Evolutionary conservation across 2,113 vertebrate species (phyloP), one percentile per base, ranked within the genome.

Genomic region (Lasiurus borealis): DNA sequence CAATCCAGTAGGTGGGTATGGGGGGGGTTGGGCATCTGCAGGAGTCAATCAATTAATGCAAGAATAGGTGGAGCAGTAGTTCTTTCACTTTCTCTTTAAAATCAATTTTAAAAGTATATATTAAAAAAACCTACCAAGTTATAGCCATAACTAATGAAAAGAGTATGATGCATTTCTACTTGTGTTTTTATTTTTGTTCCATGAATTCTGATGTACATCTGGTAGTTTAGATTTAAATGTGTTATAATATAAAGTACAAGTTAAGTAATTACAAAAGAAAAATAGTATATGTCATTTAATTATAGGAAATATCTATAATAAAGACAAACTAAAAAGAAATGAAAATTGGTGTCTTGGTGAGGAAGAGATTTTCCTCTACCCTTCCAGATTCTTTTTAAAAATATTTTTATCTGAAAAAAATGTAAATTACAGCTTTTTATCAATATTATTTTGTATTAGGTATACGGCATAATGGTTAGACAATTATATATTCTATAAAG

Each of bases 161-260:
- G 69, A 86, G 48, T 91, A 93, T 94, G 90, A 92, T 8, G 34
- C 44, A 78, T 27, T 90, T 69, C 1, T 21, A 72, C 44, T 92
- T 15, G 72, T 95, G 94, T 81, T 90, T 86, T n/a, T 6, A 9
- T 77, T 97, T 85, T 0, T 5, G 2, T 91, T 91, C 84, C 75
- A 83, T 95, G 62, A 93, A 1, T 36, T 91, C 16, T 92, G 76
- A 93, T 77, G 16, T 68, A 5, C 31, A 34, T 91, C 71, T 71
- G 62, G 12, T 91, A 94, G 44, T 72, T 96, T 84, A 97, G 6
- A 75, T 57, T 96, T 96, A 95, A 94, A 15, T 71, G 59, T 8
- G 7, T 52, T 90, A 64, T 72, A 90, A 96, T 44, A 64, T 75
- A 95, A 50, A 91, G 18, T 81, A 84, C 44, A 95, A 95, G 44